Evolutionary conservation across 2,888 invertebrate genomes (phyloP).

Genomic region (Amphiduros pacificus): DNA sequence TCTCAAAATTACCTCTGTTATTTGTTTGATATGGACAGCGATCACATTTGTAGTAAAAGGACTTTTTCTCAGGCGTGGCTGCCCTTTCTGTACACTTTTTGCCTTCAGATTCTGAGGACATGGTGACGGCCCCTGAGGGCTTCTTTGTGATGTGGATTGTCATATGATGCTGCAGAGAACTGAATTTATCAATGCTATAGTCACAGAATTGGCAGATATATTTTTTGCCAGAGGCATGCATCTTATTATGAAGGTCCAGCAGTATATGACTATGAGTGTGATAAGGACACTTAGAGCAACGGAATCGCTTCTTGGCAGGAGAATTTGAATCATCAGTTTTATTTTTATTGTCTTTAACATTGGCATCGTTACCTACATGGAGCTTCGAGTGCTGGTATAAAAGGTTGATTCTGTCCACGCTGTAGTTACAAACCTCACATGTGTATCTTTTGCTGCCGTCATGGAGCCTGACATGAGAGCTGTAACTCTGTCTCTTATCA

Average conservation of each 20-base stretch:
- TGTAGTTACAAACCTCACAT: conserved; percentile 21
- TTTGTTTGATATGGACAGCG: conserved; percentile 45
- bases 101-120: conserved; percentile 1
- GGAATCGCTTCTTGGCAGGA: conserved; percentile 11
- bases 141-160: background rate
- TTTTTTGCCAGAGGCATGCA: too few relatives aligned
- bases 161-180: conserved; percentile 36
- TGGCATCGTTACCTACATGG: background rate
- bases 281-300: conserved; percentile 44
- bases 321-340: too few relatives aligned
- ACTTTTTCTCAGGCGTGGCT: conserved; percentile 19
- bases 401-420: conserved; percentile 17
- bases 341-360: background rate
- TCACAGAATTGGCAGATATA: too few relatives aligned
- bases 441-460: conserved; percentile 23
- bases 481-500: conserved; percentile 31
- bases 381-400: conserved; percentile 16
- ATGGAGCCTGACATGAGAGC: conserved; percentile 29
- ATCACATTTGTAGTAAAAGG: conserved; percentile 39
- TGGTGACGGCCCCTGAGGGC: background rate
- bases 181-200: too few relatives aligned
- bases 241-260: conserved; percentile 39
- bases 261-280: conserved; percentile 35
- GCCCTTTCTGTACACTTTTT: too few relatives aligned
- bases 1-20: conserved; percentile 35